Evolutionary conservation across 1,140 invertebrate species (phyloP).

Genomic region (Drosophila tropicalis): DNA sequence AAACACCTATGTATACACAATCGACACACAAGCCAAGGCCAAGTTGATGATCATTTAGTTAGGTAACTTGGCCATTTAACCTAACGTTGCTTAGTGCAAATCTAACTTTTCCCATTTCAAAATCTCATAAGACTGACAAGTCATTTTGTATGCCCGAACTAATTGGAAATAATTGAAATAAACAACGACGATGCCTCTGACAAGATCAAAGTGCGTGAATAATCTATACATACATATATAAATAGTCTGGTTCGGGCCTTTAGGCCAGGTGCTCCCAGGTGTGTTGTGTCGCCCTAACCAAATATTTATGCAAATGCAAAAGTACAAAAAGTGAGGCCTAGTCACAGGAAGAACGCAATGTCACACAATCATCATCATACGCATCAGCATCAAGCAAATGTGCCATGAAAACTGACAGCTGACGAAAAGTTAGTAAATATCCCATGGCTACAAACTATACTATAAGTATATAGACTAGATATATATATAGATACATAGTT

Average conservation of each 20-base stretch:
- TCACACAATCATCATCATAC: conserved; percentile 50
- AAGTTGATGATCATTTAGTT: conserved; percentile 9
- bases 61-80: background rate
- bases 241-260: conserved; percentile 33
- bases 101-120: conserved; percentile 37
- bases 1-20: conserved; percentile 27
- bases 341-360: conserved; percentile 75
- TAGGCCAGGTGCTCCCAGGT: conserved; percentile 26
- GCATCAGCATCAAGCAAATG: conserved; percentile 25
- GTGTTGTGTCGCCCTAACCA: conserved; percentile 50
- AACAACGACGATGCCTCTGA: conserved; percentile 26
- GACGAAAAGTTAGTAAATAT: conserved; percentile 57
- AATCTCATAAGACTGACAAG: conserved; percentile 29
- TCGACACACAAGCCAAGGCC: conserved; percentile 44
- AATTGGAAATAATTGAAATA: conserved; percentile 72
- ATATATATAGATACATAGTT: conserved; percentile 16
- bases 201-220: conserved; percentile 71
- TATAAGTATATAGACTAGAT: conserved; percentile 8
- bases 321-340: conserved; percentile 25
- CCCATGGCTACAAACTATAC: conserved; percentile 10
- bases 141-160: conserved; percentile 52
- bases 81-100: conserved; percentile 12
- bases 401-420: conserved; percentile 51
- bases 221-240: conserved; percentile 24
- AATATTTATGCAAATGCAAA: conserved; percentile 68